Base-by-base conservation (phyloP, 2,113 vertebrate genomes). In the Callipepla californica region DNA sequence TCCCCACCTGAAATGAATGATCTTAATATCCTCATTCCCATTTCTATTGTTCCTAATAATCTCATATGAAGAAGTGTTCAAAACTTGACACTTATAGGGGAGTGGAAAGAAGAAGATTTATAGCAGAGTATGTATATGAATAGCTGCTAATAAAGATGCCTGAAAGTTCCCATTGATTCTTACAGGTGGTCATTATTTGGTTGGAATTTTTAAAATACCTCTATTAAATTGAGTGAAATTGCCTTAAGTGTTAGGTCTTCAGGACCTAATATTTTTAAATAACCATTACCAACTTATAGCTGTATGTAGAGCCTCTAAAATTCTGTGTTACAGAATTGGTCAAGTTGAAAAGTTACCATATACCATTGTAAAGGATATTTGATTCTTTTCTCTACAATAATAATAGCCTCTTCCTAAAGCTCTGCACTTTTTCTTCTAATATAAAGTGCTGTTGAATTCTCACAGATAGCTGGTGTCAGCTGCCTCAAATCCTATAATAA, bases 401-500 rank as follows among this genome's bases (percentile, higher is more conserved):
- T 76, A 45, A 69, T 36, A 82, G 53, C 53, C 84, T 14, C n/a
- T 44, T 21, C 20, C 17, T 84, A 53, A 57, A 89, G 62, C 23
- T 21, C 13, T 32, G 47, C 16, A 7, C 8, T 20, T 7, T 80
- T 72, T 87, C 40, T 62, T 91, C 20, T 80, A 69, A 77, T 55
- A 79, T 9, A 40, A 13, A 38, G 40, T 25, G 26, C 40, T 65
- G 4, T 1, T 80, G 57, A 61, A 57, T 38, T 34, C 70, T 89
- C 40, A 25, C 23, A 82, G 72, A 38, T 87, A 80, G n/a, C 34
- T 8, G 2, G n/a, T 32, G 53, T 42, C 63, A 73, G 23, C 57
- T 77, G 34, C 44, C 40, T 85, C 48, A 74, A 92, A 80, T 18
- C 50, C 73, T 93, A 68, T 30, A 80, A 91, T 89, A 75, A 89